A percentile compares a stretch with the other conserved stretches of the same genome.
phyloP scores from a whole-genome alignment of 2,888 invertebrate species.

The Nebria brevicollis region DNA sequence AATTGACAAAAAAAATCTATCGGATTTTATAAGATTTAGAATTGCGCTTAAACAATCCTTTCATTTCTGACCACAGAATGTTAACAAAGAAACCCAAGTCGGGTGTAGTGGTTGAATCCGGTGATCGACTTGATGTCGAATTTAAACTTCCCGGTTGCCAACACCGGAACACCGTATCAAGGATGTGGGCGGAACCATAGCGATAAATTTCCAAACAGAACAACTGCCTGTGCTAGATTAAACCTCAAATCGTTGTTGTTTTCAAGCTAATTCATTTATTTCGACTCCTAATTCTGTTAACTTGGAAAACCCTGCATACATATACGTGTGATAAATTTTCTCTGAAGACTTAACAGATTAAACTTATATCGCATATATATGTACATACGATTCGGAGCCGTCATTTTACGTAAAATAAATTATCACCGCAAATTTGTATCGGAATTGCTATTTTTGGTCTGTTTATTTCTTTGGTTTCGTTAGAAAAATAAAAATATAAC shows the following conservation, averaged over 20 bases:
- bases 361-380: conserved; percentile 19
- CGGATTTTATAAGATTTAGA: no score
- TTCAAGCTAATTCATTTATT: conserved; percentile 64
- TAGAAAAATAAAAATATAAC: background rate
- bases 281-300: conserved; percentile 55
- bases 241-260: conserved; percentile 64
- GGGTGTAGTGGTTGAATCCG: background rate
- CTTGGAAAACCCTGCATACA: conserved; percentile 27
- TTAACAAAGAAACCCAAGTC: background rate
- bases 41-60: no score
- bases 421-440: conserved; percentile 6
- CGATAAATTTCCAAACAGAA: conserved; percentile 60
- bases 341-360: conserved; percentile 48
- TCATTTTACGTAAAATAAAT: conserved; percentile 5
- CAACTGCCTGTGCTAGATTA: conserved; percentile 61
- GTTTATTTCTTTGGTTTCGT: background rate
- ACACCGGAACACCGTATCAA: background rate
- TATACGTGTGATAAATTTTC: conserved; percentile 49
- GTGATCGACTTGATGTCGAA: background rate
- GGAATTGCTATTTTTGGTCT: background rate
- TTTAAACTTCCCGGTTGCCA: background rate
- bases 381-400: conserved; percentile 14
- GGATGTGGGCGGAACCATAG: conserved; percentile 56
- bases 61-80: no score
- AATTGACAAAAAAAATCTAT: no score